Evolutionary conservation across 2,113 vertebrate genomes (phyloP), one percentile per base, ranked within the genome.

Genomic region (Polyodon spathula): DNA sequence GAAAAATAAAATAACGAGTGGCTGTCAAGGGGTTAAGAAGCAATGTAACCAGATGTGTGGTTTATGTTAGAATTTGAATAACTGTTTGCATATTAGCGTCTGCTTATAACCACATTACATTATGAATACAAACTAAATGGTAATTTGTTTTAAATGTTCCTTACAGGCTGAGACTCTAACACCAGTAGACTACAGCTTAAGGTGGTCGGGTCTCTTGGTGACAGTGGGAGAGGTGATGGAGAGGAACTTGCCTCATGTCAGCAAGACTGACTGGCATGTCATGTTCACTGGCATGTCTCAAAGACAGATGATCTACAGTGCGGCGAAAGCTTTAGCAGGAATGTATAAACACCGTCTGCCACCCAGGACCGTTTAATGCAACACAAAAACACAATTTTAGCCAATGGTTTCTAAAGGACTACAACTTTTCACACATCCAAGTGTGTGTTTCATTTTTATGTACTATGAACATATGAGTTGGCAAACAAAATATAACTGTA

Each of bases 221-320:
- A 93, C 94, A 0, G 82, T 99, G 66, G 94, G 94, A 0, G 94
- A 97, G 69, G 91, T 97, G n/a, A 78, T 97, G 70, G 93, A 97
- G 78, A 90, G 90, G 72, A 92, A 64, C 41, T 6, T 90, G 10
- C 72, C 83, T 5, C 88, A 92, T 0, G 77, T 90, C 75, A 90
- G 68, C 76, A 75, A 85, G 64, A 85, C 87, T 14, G 92, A 97
- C 63, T 99, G 96, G 96, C 95, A 97, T 4, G 1, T 81, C 42
- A 75, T 86, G 4, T 80, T 96, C 74, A 97, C 96, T 0, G 94
- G 94, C 58, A 86, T 94, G 89, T 92, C 86, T 2, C 91, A 87
- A 3, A 82, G 79, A 1, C 88, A 94, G 71, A 95, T 98, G 90
- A 92, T 98, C 82, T 91, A 89, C 69, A 89, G 91, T 0, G 84